Conservation (phyloP, 2,113 vertebrate species). For the Dunckerocampus dactyliophorus region DNA sequence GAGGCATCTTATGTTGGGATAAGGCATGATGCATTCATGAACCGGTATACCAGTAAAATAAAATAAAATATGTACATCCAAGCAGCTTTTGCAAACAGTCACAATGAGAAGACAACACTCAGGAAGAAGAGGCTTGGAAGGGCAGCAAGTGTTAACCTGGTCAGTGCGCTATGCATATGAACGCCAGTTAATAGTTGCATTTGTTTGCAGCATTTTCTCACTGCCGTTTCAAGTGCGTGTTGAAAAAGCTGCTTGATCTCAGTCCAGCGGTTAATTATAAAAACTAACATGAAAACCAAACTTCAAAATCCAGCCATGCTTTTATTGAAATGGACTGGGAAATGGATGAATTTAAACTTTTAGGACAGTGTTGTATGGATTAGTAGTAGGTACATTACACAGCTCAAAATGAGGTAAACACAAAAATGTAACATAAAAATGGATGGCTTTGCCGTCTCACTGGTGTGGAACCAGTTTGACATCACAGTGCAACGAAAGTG, state of each 20-base stretch:
- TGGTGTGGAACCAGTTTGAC: slow-evolving; percentile 10
- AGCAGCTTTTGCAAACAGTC: slow-evolving; percentile 3
- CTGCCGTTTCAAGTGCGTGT: not conserved
- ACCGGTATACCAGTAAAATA: slow-evolving; percentile 61
- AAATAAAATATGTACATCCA: slow-evolving; percentile 67
- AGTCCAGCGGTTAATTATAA: too few relatives aligned
- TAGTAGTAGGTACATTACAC: not conserved
- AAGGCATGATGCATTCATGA: slow-evolving; percentile 62
- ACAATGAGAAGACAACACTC: too few relatives aligned
- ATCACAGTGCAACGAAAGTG: not conserved
- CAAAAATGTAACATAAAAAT: not conserved
- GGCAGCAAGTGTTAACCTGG: slow-evolving; percentile 11
- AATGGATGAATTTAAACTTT: not conserved
- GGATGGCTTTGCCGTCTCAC: slow-evolving; percentile 17
- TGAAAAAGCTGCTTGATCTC: too few relatives aligned
- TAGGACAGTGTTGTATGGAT: not conserved
- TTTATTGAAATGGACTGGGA: not conserved
- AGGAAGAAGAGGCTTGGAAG: too few relatives aligned
- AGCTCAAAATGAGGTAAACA: not conserved
- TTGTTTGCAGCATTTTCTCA: not conserved
- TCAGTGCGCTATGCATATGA: slow-evolving; percentile 44
- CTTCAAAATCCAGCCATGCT: too few relatives aligned
- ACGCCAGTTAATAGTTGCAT: not conserved
- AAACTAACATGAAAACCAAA: too few relatives aligned
- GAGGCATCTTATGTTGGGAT: slow-evolving; percentile 40